A percentile compares a stretch with the other conserved stretches of the same genome.
These are phyloP conservation scores for Drosophila lacicola DNA, from an alignment of 2,888 invertebrate genomes.

Conservation along the genomic window DNA sequence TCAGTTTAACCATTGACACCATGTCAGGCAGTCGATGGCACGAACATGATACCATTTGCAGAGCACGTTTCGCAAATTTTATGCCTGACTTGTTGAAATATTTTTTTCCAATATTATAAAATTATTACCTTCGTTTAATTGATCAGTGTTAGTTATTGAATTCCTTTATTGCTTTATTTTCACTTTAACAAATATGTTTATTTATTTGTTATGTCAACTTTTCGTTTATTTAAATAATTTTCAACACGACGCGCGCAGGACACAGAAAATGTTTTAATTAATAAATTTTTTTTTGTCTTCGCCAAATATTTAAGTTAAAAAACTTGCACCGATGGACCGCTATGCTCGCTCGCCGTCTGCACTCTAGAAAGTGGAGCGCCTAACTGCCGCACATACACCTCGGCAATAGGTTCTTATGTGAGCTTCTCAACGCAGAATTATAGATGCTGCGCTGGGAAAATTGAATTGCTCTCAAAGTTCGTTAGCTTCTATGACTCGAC, in stretches of 20 bases:
- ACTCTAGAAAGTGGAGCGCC: slow-evolving; percentile 77
- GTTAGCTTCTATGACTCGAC: slow-evolving; percentile 67
- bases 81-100: slow-evolving; percentile 3
- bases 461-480: slow-evolving; percentile 69
- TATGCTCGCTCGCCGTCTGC: slow-evolving; percentile 62
- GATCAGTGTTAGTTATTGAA: slow-evolving; percentile 14
- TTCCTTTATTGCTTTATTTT: slow-evolving; percentile 42
- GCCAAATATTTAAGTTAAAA: slow-evolving; percentile 24
- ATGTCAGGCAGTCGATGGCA: slow-evolving; percentile 63
- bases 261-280: slow-evolving; percentile 33
- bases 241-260: slow-evolving; percentile 56
- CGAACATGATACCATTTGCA: slow-evolving; percentile 45
- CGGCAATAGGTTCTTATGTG: slow-evolving; percentile 75
- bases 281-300: slow-evolving; percentile 19
- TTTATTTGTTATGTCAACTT: slow-evolving; percentile 4
- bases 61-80: slow-evolving; percentile 18
- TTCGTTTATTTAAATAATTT: slow-evolving; percentile 12
- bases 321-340: slow-evolving; percentile 59
- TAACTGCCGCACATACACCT: slow-evolving; percentile 68
- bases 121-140: slow-evolving; percentile 41
- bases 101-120: slow-evolving; percentile 11
- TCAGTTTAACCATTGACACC: slow-evolving; percentile 61
- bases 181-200: slow-evolving; percentile 21
- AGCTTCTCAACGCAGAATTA: slow-evolving; percentile 51
- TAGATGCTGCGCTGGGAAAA: slow-evolving; percentile 61